Base-by-base conservation (phyloP, 2,113 vertebrate species). In the Arizona elegans region DNA sequence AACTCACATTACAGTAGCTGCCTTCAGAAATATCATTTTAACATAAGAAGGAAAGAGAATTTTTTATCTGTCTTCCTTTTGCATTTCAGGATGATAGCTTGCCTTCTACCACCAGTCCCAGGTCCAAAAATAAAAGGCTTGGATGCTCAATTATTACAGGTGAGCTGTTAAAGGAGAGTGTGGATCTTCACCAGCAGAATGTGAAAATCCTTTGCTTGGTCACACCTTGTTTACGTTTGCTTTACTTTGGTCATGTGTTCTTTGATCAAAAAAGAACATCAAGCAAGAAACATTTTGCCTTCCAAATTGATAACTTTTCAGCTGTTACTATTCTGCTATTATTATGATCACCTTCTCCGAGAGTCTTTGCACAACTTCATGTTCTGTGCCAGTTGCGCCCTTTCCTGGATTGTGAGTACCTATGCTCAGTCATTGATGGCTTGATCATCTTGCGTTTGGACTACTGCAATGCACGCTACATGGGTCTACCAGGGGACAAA, bases 41-140 rank as follows among this genome's bases (percentile, higher is more conserved):
- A 15, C 10, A 29, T 10, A 26, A 33, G 24, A 15, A 8, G 19
- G 53, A 33, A 33, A 55, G n/a, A 33, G 21, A 12, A 19, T 38
- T 96, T 59, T 33, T 1, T 38, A 5, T 55, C 3, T n/a, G 23
- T 47, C 56, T 94, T 95, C 89, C 13, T 93, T 50, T 95, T 12
- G 47, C 87, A 94, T 95, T 97, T 85, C 52, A 99, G 99, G 95
- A 97, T 99, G 97, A 97, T 99, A 96, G 97, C 97, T 88, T 98
- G 97, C 92, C 97, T 99, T 92, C 96, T 99, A 86, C 99, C 99
- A 11, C 99, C 99, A 21, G 98, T 99, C 95, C 99, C 99, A 0
- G 98, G 99, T 93, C 99, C 99, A 1, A 99, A 99, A 97, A 99
- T 99, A 96, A 99, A 98, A 98, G 99, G 99, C 96, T 98, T 99